Base-by-base conservation (phyloP, 2,113 vertebrate species). In the Rhodinocichla rosea region DNA sequence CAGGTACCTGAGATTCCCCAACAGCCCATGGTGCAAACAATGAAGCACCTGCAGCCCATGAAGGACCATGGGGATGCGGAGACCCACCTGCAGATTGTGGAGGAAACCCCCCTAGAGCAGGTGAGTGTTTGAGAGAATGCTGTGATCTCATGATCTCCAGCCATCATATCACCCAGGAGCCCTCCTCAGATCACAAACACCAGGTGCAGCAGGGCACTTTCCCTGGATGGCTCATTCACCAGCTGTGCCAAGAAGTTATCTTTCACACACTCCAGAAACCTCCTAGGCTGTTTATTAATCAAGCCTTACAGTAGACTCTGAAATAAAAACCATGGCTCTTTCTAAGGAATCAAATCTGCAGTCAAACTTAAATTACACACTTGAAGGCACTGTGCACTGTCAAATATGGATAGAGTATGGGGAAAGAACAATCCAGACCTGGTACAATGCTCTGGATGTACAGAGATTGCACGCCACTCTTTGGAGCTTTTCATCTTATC, bases 401-500 rank as follows among this genome's bases (percentile, higher is more conserved):
- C 50, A 84, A 59, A 30, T 14, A 33, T 26, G 12, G 26, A 19
- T 9, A 21, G 27, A 74, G 4, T 26, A 37, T 8, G 17, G 23
- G 26, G n/a, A 65, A 56, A 70, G 59, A 60, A 40, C 7, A 22
- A 40, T 49, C 71, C 20, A 49, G 42, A 49, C 27, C 21, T 16
- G 8, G 32, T 23, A 33, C 18, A 70, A 32, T 23, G 23, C 42
- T 78, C 39, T 70, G 47, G 12, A 12, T 81, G 42, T 39, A 52
- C 16, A 40, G 10, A 60, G 0, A 0, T 14, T 9, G 2, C 20
- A 33, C 3, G 2, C 8, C 16, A 21, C 17, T 78, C 40, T 35
- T 45, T 16, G 6, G 21, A 64, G 17, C 15, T 75, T 88, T 71
- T 37, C 4, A 50, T 62, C 15, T 65, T 74, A 27, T 45, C 24